Base-by-base conservation (phyloP, 1,140 invertebrate species). In the Trichomalopsis sarcophagae region DNA sequence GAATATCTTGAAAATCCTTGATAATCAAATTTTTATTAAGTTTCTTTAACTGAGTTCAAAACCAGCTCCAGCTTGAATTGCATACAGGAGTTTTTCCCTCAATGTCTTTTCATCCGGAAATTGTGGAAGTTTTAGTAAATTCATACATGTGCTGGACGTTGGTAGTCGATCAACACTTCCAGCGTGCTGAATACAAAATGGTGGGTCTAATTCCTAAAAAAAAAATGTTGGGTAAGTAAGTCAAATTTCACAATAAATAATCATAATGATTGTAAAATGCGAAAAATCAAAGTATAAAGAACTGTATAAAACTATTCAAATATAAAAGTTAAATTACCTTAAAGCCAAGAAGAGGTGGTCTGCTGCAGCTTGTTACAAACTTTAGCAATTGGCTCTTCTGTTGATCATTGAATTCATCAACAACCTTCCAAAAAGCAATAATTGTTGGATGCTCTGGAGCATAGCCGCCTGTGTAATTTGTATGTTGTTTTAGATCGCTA, bases 81-180 rank as follows among this genome's bases (percentile, higher is more conserved):
- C 98, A 91, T 99, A 98, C 2, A 98, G 91, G 66, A 99, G 94
- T 93, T 99, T 99, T 82, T 97, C 96, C 85, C 95, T 95, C 86
- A 99, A 93, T 82, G 95, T 95, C 83, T 95, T 94, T 90, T 97
- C 96, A 84, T 96, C 96, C 69, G 95, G 94, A 90, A 98, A 98
- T 88, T 98, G 96, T 0, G 98, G 98, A 84, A 99, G 94, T 93
- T 99, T 99, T 21, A 99, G 93, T 69, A 99, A 95, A 94, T 99
- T 99, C 96, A 99, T 98, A 92, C 99, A 99, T 21, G 99, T 99
- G 91, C 97, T 98, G 9, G 98, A 97, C 50, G 98, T 98, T 1
- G 98, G 98, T 87, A 99, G 94, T 33, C 98, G 95, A 90, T 99
- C 97, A 75, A 95, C 94, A 66, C 96, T 96, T 21, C 98, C 98